Evolutionary conservation across 2,888 invertebrate species (phyloP).

Genomic region (Drosophila robusta): DNA sequence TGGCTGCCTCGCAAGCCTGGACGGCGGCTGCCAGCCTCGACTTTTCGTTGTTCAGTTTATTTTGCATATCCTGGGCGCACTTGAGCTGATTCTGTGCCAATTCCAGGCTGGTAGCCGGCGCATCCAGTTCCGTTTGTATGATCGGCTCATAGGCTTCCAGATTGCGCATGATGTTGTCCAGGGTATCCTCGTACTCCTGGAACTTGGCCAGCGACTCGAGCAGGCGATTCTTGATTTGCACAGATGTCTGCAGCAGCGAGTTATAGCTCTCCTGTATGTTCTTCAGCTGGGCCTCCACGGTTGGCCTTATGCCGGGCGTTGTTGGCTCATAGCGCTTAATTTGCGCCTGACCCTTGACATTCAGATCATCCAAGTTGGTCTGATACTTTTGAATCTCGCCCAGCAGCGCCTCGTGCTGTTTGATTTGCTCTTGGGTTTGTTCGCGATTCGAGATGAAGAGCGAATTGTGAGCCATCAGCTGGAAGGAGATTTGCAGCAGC

Average conservation of each 20-base stretch:
- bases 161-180: slow-evolving; percentile 93
- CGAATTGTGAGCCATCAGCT: slow-evolving; percentile 97
- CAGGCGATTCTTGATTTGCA: slow-evolving; percentile 95
- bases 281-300: slow-evolving; percentile 93
- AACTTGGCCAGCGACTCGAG: slow-evolving; percentile 96
- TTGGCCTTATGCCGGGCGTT: slow-evolving; percentile 90
- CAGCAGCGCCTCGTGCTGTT: slow-evolving; percentile 92
- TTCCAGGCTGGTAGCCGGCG: slow-evolving; percentile 90
- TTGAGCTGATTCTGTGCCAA: slow-evolving; percentile 91
- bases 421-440: slow-evolving; percentile 95
- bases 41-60: slow-evolving; percentile 95
- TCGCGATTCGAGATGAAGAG: slow-evolving; percentile 95
- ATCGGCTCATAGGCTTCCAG: slow-evolving; percentile 92
- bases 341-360: slow-evolving; percentile 92
- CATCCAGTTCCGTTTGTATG: slow-evolving; percentile 90
- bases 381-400: slow-evolving; percentile 94
- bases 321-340: slow-evolving; percentile 91
- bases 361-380: slow-evolving; percentile 91
- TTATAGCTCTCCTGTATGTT: slow-evolving; percentile 98
- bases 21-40: slow-evolving; percentile 93
- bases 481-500: slow-evolving; percentile 97
- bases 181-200: slow-evolving; percentile 95
- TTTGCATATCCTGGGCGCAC: slow-evolving; percentile 91
- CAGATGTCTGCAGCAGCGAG: slow-evolving; percentile 93
- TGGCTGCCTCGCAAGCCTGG: slow-evolving; percentile 96